Evolutionary conservation across 2,797 vertebrate genomes (phyloP).

Genomic region (Macropodus opercularis): DNA sequence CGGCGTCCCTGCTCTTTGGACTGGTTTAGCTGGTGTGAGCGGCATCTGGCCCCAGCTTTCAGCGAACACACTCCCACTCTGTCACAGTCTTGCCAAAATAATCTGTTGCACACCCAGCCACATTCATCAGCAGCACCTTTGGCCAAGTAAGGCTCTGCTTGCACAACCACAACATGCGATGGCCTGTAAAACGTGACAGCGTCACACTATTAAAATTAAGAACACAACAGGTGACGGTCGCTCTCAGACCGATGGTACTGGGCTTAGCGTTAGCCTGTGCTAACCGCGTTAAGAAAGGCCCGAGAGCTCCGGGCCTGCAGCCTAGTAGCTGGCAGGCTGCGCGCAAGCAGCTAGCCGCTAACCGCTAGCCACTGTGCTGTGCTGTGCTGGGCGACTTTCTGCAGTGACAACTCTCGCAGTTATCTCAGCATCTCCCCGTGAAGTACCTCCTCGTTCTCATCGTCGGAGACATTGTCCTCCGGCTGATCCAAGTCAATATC

Average conservation of each 20-base stretch:
- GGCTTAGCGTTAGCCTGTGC: constrained; percentile 39
- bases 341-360: constrained; percentile 66
- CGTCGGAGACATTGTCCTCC: constrained; percentile 92
- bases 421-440: not conserved
- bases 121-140: constrained; percentile 65
- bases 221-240: constrained; percentile 32
- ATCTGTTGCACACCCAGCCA: constrained; percentile 76
- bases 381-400: constrained; percentile 43
- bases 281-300: constrained; percentile 48
- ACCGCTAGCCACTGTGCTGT: constrained; percentile 48
- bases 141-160: constrained; percentile 56
- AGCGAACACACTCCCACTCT: constrained; percentile 32
- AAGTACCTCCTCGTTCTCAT: constrained; percentile 93
- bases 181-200: constrained; percentile 24
- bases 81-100: constrained; percentile 59
- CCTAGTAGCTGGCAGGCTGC: constrained; percentile 53
- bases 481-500: constrained; percentile 98
- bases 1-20: not conserved
- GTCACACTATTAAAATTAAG: not conserved
- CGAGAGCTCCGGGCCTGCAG: constrained; percentile 55
- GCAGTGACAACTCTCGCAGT: constrained; percentile 49
- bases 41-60: not conserved
- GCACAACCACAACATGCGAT: constrained; percentile 43
- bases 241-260: constrained; percentile 23
- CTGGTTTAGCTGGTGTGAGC: not conserved